Base-by-base conservation (phyloP, 2,888 invertebrate genomes). In the Coremacera marginata region DNA sequence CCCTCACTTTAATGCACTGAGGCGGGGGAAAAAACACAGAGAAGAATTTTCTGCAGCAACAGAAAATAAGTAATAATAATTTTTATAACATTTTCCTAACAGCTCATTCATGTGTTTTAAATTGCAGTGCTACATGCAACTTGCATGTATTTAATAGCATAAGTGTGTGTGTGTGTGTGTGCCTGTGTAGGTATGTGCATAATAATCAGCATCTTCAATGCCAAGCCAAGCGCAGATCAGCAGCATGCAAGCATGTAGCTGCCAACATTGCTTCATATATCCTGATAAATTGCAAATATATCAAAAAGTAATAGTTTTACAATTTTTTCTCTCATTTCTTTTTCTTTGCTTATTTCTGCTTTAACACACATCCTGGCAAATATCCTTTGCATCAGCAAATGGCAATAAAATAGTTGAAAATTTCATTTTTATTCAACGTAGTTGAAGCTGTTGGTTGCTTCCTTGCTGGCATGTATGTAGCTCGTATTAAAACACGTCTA, bases 241-340 rank as follows among this genome's bases (percentile, higher is more conserved):
- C 70, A 31, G 16, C 27, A 55, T 55, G 70, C 55, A 70, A n/a
- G 14, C n/a, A 25, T 52, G 31, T 70, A 5, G 70, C 70, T 70
- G 49, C 44, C 70, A 49, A 9, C 67, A 55, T 70, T 22, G 9
- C 27, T n/a, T 62, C 75, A 76, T 80, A 79, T 80, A 81, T 82
- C 79, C 76, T 68, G 62, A 72, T 75, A 80, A 80, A 81, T 79
- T 80, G 81, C 81, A 78, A 79, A 81, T 80, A 79, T 78, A 81
- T 81, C 82, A 80, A 79, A 79, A 75, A 78, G 75, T 78, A 81
- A 80, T 78, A 75, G 67, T 75, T 77, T 78, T 70, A 49, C 31
- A 52, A 16, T 52, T 27, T 22, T 52, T 27, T 22, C 11, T 14
- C n/a, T n/a, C n/a, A n/a, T n/a, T n/a, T n/a, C n/a, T n/a, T n/a